Percentiles rank a stretch among this genome's conserved stretches.
Evolutionary conservation across 2,888 invertebrate species (phyloP).

Genomic region (Cryptus viduatorius): DNA sequence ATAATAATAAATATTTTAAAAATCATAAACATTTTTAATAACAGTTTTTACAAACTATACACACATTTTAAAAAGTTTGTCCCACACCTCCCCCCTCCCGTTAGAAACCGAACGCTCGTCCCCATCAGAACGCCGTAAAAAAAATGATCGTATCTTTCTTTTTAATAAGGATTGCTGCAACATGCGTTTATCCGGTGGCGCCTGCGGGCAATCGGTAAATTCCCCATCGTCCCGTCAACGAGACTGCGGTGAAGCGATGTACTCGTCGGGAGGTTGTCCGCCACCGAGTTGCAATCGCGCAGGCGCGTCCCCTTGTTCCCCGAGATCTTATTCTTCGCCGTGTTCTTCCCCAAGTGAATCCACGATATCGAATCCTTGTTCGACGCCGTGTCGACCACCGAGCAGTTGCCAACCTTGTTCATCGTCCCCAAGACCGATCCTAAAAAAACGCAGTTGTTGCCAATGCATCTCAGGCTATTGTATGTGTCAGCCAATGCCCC

Average conservation of each 20-base stretch:
- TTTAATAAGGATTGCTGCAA: conserved; percentile 62
- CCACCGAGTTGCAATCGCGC: conserved; percentile 39
- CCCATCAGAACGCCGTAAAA: too few relatives aligned
- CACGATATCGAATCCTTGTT: background rate
- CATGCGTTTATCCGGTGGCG: conserved; percentile 70
- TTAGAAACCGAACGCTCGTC: too few relatives aligned
- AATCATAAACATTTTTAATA: too few relatives aligned
- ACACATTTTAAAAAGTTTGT: too few relatives aligned
- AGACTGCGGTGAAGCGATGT: conserved; percentile 25
- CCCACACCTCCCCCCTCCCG: too few relatives aligned
- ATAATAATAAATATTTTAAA: too few relatives aligned
- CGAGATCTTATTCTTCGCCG: conserved; percentile 3
- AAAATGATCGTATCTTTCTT: background rate
- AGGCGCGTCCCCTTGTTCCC: background rate
- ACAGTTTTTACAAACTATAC: too few relatives aligned
- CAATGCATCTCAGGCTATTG: conserved; percentile 70
- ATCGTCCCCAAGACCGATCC: conserved; percentile 66
- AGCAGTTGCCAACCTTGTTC: conserved; percentile 68
- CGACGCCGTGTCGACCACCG: conserved; percentile 50
- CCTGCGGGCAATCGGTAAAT: conserved; percentile 57
- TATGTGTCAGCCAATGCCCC: conserved; percentile 75
- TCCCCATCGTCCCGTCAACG: conserved; percentile 20
- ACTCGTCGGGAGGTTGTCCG: conserved; percentile 60
- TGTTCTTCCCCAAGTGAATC: conserved; percentile 35
- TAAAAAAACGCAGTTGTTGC: conserved; percentile 72